Evolutionary conservation across 2,113 vertebrate species (phyloP), one percentile per base, ranked within the genome.

Genomic region (Prinia subflava): DNA sequence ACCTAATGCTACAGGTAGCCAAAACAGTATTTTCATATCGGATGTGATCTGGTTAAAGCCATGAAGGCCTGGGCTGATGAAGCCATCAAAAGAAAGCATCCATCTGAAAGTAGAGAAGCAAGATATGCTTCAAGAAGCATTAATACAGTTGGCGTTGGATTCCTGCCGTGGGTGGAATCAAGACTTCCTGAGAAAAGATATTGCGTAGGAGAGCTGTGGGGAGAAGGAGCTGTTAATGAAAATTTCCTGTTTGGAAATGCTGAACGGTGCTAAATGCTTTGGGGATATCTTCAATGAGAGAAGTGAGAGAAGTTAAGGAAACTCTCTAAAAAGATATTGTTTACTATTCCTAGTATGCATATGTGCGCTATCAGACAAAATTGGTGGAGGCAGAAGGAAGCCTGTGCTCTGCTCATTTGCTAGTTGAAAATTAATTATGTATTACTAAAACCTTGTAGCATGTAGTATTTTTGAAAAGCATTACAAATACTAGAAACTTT

Each of bases 61-160:
- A 1, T 1, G 0, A 41, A 73, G 33, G 8, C 10, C 7, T 75
- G 21, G 24, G 7, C 27, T 71, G 39, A 19, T 1, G 1, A 10
- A 20, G 8, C 22, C 7, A 0, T 69, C 41, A 55, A 30, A 83
- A 62, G 47, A 69, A 55, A 42, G 10, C 15, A 37, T 35, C 30
- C 17, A 16, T 12, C 8, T 55, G 25, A 18, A 27, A 25, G 12
- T 5, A 23, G 39, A 2, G 0, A n/a, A n/a, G n/a, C n/a, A n/a
- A n/a, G n/a, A n/a, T n/a, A n/a, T 67, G 15, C 47, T 80, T 50
- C 28, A 52, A 19, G 47, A 20, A 64, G 30, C 8, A 1, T 15
- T 39, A 33, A 7, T 55, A 2, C 7, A 22, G 0, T 7, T 41
- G 84, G 6, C 1, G 1, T 2, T 33, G 15, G 17, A 35, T 39